Evolutionary conservation across 2,797 vertebrate species (phyloP), one percentile per base, ranked within the genome.

Genomic region (Lemur catta): DNA sequence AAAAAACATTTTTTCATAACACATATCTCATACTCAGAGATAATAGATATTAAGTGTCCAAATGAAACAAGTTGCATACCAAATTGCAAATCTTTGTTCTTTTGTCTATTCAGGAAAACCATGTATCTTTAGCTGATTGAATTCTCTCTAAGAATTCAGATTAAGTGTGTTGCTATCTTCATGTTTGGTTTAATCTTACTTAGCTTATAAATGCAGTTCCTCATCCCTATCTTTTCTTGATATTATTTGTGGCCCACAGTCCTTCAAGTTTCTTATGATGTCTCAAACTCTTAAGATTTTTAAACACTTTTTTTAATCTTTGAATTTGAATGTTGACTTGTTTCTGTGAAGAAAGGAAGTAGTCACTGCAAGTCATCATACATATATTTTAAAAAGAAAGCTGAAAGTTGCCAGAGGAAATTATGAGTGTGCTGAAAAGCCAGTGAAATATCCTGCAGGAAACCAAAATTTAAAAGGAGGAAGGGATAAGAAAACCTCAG

Each of bases 401-500:
- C 52, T 93, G 61, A 20, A 96, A 69, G 57, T 87, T 52, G 13
- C 67, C 67, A 92, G 92, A 95, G 89, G n/a, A 95, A 97, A 80
- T 94, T 48, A 93, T 50, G 33, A 84, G 78, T 94, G 78, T 6
- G 4, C 18, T 72, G 22, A 80, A 93, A 93, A 86, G 7, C 22
- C 59, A 95, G 80, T 61, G 52, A 93, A 38, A 85, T 90, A 92
- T 50, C 55, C 84, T 94, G 50, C 22, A 89, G 86, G 85, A 95
- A 96, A 89, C 61, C 92, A 87, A 92, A 93, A 71, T 65, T 57
- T 94, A 1, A 74, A 69, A 94, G 72, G 12, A 38, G 7, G 38
- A 50, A 3, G 20, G 52, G 46, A 93, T 50, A 87, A 94, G 33
- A 87, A 96, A 94, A 82, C 81, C 63, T 95, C 87, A 97, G 89